These are phyloP conservation scores for Penaeus indicus DNA, from an alignment of 1,140 invertebrate species.

Conservation along the genomic window DNA sequence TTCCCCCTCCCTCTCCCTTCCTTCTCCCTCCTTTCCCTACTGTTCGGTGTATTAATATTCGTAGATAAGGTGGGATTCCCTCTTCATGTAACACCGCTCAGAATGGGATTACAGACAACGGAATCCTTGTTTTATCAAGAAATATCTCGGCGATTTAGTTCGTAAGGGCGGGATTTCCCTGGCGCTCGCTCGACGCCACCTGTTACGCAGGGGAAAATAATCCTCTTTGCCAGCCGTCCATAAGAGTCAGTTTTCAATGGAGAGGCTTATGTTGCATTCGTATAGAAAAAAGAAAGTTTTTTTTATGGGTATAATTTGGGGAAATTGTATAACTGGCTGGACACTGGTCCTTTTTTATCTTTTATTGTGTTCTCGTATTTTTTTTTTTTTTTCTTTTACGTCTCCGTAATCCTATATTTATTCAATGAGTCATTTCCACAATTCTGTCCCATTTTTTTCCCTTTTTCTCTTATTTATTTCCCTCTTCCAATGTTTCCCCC, in stretches of 20 bases:
- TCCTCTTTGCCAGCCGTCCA: neutral
- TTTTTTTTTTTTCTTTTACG: neutral
- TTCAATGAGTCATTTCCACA: no score
- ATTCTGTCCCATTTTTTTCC: no score
- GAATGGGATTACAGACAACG: constrained; percentile 45
- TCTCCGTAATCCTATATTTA: neutral
- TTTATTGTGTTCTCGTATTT: neutral
- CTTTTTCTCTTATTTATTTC: no score
- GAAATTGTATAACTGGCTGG: constrained; percentile 60
- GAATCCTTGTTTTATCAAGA: constrained; percentile 43
- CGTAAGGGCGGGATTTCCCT: constrained; percentile 27
- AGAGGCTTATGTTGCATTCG: constrained; percentile 33
- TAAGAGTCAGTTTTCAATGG: constrained; percentile 49
- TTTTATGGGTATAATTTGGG: constrained; percentile 58
- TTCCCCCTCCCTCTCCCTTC: no score
- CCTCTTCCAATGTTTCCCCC: no score
- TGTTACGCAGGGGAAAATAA: constrained; percentile 22
- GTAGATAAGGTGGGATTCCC: constrained; percentile 41
- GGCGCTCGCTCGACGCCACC: constrained; percentile 3
- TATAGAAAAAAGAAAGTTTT: constrained; percentile 9
- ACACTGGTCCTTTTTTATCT: constrained; percentile 53
- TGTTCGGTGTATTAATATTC: constrained; percentile 50
- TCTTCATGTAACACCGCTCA: constrained; percentile 49
- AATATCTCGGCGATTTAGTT: constrained; percentile 22
- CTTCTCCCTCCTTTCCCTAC: neutral